These are phyloP conservation scores for Drosophila pallidifrons DNA, from an alignment of 1,140 invertebrate species.

Conservation along the genomic window DNA sequence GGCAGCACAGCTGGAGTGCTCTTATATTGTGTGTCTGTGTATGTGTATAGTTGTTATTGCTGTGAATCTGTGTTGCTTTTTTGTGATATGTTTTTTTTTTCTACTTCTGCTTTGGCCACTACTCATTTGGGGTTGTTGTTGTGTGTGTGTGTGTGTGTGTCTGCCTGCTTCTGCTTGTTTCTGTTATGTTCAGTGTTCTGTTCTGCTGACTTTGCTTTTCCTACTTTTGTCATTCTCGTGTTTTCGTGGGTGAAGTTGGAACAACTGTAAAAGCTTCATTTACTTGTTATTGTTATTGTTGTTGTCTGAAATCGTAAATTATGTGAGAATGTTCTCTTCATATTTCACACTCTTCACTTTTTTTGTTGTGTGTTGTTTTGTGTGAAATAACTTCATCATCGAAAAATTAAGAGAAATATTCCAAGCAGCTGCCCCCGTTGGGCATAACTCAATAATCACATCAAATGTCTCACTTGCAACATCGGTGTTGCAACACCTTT, in stretches of 20 bases:
- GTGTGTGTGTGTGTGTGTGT: constrained; percentile 31
- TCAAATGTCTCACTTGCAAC: constrained; percentile 70
- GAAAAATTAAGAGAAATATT: constrained; percentile 78
- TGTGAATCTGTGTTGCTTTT: constrained; percentile 74
- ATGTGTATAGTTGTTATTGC: constrained; percentile 60
- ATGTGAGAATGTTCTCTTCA: constrained; percentile 4
- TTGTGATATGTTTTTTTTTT: constrained; percentile 41
- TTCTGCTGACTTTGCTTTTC: constrained; percentile 45
- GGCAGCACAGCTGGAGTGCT: constrained; percentile 57
- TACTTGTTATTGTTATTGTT: constrained; percentile 1
- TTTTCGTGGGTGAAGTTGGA: constrained; percentile 35
- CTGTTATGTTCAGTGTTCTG: constrained; percentile 7
- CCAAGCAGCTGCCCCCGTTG: constrained; percentile 72
- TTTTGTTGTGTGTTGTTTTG: background rate
- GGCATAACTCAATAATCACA: constrained; percentile 82
- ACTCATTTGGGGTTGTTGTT: constrained; percentile 67
- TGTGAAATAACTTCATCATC: constrained; percentile 72
- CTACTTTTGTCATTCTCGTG: constrained; percentile 36
- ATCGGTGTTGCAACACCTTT: constrained; percentile 58
- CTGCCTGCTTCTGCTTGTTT: constrained; percentile 30
- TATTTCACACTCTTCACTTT: constrained; percentile 8
- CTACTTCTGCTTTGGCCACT: constrained; percentile 56
- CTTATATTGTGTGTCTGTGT: constrained; percentile 45
- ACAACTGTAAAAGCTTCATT: constrained; percentile 33
- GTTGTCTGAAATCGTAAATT: constrained; percentile 16